Evolutionary conservation across 92 coral and sea anemone genomes (phyloP), one percentile per base, ranked within the genome.

Genomic region (Epizoanthus fatuus): DNA sequence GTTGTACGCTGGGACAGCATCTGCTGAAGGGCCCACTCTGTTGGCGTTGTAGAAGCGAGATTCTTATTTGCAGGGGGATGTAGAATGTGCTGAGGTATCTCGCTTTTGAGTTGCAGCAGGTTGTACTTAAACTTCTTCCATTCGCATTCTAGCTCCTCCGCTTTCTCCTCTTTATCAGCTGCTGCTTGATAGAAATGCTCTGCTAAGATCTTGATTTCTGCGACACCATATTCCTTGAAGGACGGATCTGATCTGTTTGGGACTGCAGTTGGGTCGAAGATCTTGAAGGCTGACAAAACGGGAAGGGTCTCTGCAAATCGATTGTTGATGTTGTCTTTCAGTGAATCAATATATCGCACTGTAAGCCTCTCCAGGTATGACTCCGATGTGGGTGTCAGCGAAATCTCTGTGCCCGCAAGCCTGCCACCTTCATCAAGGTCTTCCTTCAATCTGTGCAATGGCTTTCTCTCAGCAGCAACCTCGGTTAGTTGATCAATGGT

Each of bases 121-220:
- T 93, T 86, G 86, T 83, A 90, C 58, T 91, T 91, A 37, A 88
- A 87, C 65, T 91, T 91, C 79, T 74, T 80, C 95, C 95, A 91
- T 84, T 91, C 87, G 32, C 94, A 91, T 64, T 70, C 40, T 56
- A 91, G 51, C 84, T 90, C 91, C 63, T 90, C 90, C 47, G 73
- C 69, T 85, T 87, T 64, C 73, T 90, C 93, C 74, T 57, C 81
- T 37, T 79, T 25, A 55, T 75, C 80, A 13, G 62, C 14, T 45
- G 58, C 80, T 4, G 45, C 88, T 39, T 57, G 62, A 70, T 84
- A 89, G 83, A 89, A 89, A 78, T 90, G 83, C 5, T 7, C 94
- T 13, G 88, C 94, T 59, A 90, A 68, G 53, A 53, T 81, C 32
- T 82, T 70, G 80, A 90, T 68, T 53, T 90, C 88, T 56, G 73